Evolutionary conservation across 1,140 invertebrate genomes (phyloP), one percentile per base, ranked within the genome.

Genomic region (Tetragnatha versicolor): DNA sequence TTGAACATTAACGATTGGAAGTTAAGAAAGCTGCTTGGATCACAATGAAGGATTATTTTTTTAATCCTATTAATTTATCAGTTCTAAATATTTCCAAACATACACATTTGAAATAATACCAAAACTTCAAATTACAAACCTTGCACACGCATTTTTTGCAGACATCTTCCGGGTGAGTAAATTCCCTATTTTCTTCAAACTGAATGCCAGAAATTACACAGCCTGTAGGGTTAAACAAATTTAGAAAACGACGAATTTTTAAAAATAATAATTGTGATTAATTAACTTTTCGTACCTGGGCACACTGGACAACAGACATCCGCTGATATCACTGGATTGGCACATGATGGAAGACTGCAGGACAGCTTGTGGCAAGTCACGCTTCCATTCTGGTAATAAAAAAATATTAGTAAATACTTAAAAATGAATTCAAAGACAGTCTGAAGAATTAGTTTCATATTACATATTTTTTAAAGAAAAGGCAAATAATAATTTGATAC

Each of bases 131-230:
- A 33, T n/a, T 3, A 25, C 22, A 53, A 39, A 79, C 77, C 77
- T 70, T 63, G 25, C 77, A 79, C 12, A 63, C 39, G 20, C 79
- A 80, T 49, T 80, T 70, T 66, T 80, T 51, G 17, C 79, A 80
- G 14, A 60, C 58, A 55, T 80, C 70, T 4, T 75, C 70, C 7
- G 79, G 79, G 69, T 80, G 69, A 35, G 51, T 47, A 29, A 80
- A 80, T 75, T 58, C 49, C n/a, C 37, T 39, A 55, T 63, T 70
- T 42, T 80, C 49, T 10, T 68, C n/a, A 49, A 70, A 80, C 10
- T 68, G 33, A 33, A 66, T 75, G 1, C 79, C 79, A 29, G 33
- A 58, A 22, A 75, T 14, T 4, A 68, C 2, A 60, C 79, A 80
- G 20, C 70, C 79, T 80, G 39, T 31, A 72, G 75, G 27, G n/a